These are phyloP conservation scores for Electrophaes corylata DNA, from an alignment of 2,888 invertebrate genomes.

Conservation along the genomic window DNA sequence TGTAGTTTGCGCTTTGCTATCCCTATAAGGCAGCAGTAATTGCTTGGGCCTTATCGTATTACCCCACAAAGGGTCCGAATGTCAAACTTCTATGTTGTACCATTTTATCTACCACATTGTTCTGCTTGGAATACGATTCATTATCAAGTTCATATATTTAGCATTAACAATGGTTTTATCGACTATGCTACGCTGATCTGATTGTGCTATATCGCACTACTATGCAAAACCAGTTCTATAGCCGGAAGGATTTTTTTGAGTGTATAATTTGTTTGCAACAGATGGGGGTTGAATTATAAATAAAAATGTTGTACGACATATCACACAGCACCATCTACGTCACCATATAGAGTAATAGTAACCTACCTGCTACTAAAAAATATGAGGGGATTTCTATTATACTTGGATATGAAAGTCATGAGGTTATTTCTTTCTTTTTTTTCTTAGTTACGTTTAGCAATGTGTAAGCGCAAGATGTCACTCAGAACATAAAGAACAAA, in stretches of 20 bases:
- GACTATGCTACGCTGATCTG: too few relatives aligned
- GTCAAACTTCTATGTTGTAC: slow-evolving; percentile 35
- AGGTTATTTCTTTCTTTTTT: too few relatives aligned
- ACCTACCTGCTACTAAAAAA: too few relatives aligned
- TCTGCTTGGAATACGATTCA: slow-evolving; percentile 19
- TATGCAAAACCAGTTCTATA: slow-evolving; percentile 4
- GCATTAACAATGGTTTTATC: not conserved
- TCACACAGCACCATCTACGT: too few relatives aligned
- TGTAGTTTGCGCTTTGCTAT: slow-evolving; percentile 28
- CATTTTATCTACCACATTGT: slow-evolving; percentile 37
- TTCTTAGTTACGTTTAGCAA: too few relatives aligned
- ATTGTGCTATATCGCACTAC: not conserved
- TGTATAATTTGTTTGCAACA: too few relatives aligned
- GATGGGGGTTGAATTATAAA: too few relatives aligned
- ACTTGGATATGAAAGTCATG: too few relatives aligned
- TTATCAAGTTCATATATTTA: slow-evolving; percentile 4
- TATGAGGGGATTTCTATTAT: too few relatives aligned
- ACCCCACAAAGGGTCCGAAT: slow-evolving; percentile 36
- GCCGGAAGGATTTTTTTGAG: not conserved
- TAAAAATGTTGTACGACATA: too few relatives aligned
- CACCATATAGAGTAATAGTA: too few relatives aligned
- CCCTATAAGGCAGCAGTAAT: slow-evolving; percentile 36
- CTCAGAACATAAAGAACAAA: not conserved
- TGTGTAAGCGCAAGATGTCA: not conserved
- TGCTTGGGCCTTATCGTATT: slow-evolving; percentile 33